A percentile compares a stretch with the other conserved stretches of the same genome.
phyloP scores from a whole-genome alignment of 2,113 vertebrate species.

The Platichthys stellatus region DNA sequence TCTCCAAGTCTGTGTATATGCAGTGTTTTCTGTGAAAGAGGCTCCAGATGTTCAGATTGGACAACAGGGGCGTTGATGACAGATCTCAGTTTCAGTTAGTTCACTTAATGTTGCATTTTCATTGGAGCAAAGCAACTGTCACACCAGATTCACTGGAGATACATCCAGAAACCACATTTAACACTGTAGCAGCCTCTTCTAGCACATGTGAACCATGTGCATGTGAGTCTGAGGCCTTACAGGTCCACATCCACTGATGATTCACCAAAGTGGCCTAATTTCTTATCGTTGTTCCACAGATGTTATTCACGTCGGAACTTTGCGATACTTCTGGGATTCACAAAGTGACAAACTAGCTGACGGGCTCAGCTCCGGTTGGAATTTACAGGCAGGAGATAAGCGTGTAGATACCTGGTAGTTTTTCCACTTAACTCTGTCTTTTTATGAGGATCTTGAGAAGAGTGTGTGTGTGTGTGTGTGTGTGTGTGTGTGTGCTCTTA shows the following conservation, averaged over 20 bases:
- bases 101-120: constrained; percentile 37
- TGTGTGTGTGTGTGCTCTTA: background rate
- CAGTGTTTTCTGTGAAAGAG: constrained; percentile 11
- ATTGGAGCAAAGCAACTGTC: constrained; percentile 15
- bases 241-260: constrained; percentile 39
- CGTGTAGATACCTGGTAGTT: constrained; percentile 7
- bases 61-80: constrained; percentile 26
- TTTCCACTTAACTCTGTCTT: constrained; percentile 21
- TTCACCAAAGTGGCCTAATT: constrained; percentile 23
- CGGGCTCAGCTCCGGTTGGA: constrained; percentile 33
- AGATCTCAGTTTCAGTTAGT: constrained; percentile 22
- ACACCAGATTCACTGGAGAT: constrained; percentile 22
- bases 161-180: constrained; percentile 17
- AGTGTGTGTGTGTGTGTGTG: constrained; percentile 6
- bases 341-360: constrained; percentile 28
- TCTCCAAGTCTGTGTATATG: constrained; percentile 20
- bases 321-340: constrained; percentile 21
- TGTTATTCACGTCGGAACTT: constrained; percentile 28
- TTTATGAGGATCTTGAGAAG: constrained; percentile 32
- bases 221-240: constrained; percentile 5
- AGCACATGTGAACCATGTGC: constrained; percentile 21
- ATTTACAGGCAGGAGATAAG: constrained; percentile 37
- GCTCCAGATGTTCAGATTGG: constrained; percentile 46
- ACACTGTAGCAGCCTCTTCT: constrained; percentile 5
- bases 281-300: constrained; percentile 26